These are phyloP conservation scores for Ceratotherium simum DNA, from an alignment of 2,113 vertebrate genomes.

Conservation along the genomic window DNA sequence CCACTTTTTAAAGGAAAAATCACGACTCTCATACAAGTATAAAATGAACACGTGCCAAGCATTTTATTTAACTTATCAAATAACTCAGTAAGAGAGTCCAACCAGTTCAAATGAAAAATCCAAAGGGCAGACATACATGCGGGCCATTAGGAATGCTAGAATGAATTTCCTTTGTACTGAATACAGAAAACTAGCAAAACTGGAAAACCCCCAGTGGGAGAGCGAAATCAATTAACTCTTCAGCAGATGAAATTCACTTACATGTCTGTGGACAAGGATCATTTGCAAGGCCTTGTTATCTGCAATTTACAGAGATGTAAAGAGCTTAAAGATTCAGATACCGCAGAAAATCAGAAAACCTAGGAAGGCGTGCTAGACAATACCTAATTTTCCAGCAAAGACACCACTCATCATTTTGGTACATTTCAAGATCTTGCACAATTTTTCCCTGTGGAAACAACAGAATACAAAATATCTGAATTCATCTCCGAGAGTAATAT, in stretches of 20 bases:
- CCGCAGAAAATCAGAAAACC: background rate
- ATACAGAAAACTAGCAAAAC: background rate
- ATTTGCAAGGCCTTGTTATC: background rate
- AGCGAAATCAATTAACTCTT: background rate
- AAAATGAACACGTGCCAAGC: background rate
- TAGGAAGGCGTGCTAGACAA: background rate
- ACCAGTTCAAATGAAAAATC: background rate
- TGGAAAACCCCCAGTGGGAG: too few species aligned
- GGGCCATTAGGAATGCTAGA: too few species aligned
- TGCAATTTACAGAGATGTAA: background rate
- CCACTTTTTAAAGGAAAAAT: background rate
- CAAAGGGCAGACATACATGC: background rate
- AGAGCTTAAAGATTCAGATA: background rate
- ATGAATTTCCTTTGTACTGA: background rate
- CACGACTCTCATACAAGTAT: background rate
- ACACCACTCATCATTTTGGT: background rate
- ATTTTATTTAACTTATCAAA: background rate
- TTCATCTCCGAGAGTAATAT: background rate
- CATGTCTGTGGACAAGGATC: rapidly evolving
- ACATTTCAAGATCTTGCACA: background rate
- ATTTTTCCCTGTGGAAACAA: background rate
- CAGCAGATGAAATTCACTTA: background rate
- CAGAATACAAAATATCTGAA: background rate
- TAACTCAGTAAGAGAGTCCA: background rate
- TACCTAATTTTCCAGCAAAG: background rate